Conservation (phyloP, 1,140 invertebrate species). For the Gonatopus flavifemur region DNA sequence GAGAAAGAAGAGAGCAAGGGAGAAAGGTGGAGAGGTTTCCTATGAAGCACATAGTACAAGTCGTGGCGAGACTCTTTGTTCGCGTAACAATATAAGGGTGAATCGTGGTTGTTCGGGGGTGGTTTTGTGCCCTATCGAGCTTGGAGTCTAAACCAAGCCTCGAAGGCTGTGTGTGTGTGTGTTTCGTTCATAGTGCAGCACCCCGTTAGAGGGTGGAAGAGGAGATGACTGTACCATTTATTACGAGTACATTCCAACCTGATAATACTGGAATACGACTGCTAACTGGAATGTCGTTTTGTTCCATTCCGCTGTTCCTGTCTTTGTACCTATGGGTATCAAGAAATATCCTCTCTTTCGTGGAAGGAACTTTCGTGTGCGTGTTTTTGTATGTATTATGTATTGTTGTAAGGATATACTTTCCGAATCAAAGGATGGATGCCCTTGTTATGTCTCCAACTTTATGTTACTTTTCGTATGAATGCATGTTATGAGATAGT, state of each 20-base stretch:
- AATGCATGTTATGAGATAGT: no score
- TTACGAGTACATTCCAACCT: slow-evolving; percentile 51
- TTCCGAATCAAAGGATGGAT: no score
- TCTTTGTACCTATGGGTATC: no score
- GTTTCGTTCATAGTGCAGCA: not conserved
- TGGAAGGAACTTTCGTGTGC: no score
- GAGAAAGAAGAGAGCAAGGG: slow-evolving; percentile 12
- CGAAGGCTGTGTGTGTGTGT: not conserved
- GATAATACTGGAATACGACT: slow-evolving; percentile 51
- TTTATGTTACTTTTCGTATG: no score
- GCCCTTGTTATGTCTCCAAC: no score
- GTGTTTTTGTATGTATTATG: no score
- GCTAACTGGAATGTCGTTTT: slow-evolving; percentile 28
- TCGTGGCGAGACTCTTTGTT: slow-evolving; percentile 50
- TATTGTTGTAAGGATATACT: no score
- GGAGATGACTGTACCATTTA: slow-evolving; percentile 50
- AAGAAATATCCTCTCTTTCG: slow-evolving; percentile 10
- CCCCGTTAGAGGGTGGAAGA: not conserved
- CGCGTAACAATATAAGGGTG: slow-evolving; percentile 54
- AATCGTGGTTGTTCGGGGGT: slow-evolving; percentile 35
- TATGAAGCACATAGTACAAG: slow-evolving; percentile 45
- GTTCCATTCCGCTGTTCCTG: slow-evolving; percentile 27
- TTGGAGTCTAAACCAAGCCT: no score
- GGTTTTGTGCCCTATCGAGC: slow-evolving; percentile 29
- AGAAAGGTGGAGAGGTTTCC: slow-evolving; percentile 28